Base-by-base conservation (phyloP, 1,140 invertebrate species). In the Medauroidea extradentata region DNA sequence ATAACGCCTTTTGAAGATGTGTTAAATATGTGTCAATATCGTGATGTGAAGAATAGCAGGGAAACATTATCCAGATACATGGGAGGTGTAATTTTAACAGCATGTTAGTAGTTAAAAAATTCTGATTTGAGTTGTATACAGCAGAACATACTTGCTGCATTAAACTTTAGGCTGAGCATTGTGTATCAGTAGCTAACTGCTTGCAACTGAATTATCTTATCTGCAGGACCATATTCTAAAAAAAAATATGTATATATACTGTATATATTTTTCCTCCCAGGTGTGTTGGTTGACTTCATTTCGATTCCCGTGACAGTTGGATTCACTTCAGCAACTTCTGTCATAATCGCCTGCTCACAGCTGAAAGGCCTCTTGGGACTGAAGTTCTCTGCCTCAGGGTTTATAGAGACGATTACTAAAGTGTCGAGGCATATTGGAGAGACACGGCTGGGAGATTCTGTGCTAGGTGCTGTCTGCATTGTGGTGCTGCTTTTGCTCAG, bases 221-320 rank as follows among this genome's bases (percentile, higher is more conserved):
- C n/a, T n/a, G n/a, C n/a, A n/a, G n/a, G n/a, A n/a, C n/a, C n/a
- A n/a, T n/a, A n/a, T n/a, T n/a, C n/a, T n/a, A n/a, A n/a, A n/a
- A n/a, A n/a, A n/a, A n/a, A n/a, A n/a, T n/a, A n/a, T n/a, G n/a
- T 16, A 39, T 21, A 1, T 19, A 13, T 18, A 53, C 52, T 11
- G 34, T 24, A 0, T 48, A 46, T 2, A 21, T 53, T 56, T 57
- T 57, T 46, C 66, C 67, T 71, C 73, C 11, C 76, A 95, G 95
- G 94, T 65, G 94, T 97, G 61, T 78, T 97, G 18, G 89, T 97
- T 49, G 93, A 95, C 73, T 98, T 96, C 72, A 96, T 98, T 69
- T 95, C 94, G 0, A 84, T 91, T 44, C 93, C 94, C 3, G 94
- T 97, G 13, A 94, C 94, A 0, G 92, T 91, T 53, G 93, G 93